These are phyloP conservation scores for Erythrolamprus reginae DNA, from an alignment of 2,113 vertebrate species.

Conservation along the genomic window DNA sequence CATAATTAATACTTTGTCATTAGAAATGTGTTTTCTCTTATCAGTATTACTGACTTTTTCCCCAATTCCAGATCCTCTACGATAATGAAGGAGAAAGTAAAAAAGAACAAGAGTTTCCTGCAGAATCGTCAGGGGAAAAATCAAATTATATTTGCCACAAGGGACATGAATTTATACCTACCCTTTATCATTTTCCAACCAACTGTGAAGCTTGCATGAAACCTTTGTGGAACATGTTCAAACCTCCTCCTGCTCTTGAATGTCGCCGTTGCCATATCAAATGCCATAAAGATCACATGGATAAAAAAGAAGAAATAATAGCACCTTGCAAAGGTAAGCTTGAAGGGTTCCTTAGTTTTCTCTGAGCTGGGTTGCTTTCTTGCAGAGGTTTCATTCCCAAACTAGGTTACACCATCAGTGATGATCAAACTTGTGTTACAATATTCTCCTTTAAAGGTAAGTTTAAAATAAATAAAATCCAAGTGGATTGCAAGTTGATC, in stretches of 20 bases:
- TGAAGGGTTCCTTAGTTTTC: not conserved
- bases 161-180: slow-evolving; percentile 98
- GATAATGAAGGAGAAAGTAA: slow-evolving; percentile 99
- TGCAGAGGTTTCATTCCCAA: not conserved
- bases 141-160: slow-evolving; percentile 98
- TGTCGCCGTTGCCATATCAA: slow-evolving; percentile 98
- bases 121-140: slow-evolving; percentile 91
- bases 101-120: slow-evolving; percentile 87
- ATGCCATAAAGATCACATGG: slow-evolving; percentile 99
- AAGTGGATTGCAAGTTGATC: not conserved
- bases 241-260: slow-evolving; percentile 95
- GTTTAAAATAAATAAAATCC: not conserved
- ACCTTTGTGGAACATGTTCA: slow-evolving; percentile 98
- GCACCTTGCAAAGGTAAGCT: slow-evolving; percentile 90
- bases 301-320: slow-evolving; percentile 96
- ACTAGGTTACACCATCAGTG: not conserved
- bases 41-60: not conserved
- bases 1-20: not conserved
- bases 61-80: slow-evolving; percentile 84
- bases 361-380: not conserved
- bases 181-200: slow-evolving; percentile 96
- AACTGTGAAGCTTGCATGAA: slow-evolving; percentile 99
- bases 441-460: slow-evolving; percentile 76
- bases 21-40: not conserved
- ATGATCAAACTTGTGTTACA: not conserved